A percentile compares a stretch with the other conserved stretches of the same genome.
phyloP scores from a whole-genome alignment of 2,888 invertebrate species.

The Stratiomys singularior region DNA sequence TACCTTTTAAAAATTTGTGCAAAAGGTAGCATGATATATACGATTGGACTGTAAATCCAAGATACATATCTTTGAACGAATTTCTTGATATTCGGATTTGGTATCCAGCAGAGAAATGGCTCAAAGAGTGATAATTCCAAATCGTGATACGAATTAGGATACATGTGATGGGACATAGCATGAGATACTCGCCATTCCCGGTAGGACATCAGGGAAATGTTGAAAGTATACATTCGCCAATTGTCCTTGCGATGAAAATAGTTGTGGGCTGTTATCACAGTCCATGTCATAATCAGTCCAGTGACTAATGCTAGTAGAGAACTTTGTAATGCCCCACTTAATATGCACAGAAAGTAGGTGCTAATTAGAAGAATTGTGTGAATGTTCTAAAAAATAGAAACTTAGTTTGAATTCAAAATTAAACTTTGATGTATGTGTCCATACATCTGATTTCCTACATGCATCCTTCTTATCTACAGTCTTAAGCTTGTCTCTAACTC shows the following conservation, averaged over 20 bases:
- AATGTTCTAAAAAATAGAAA: slow-evolving; percentile 58
- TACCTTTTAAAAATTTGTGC: slow-evolving; percentile 19
- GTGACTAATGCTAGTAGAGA: slow-evolving; percentile 63
- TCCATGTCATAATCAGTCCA: slow-evolving; percentile 70
- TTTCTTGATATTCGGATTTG: slow-evolving; percentile 68
- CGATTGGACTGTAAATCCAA: slow-evolving; percentile 67
- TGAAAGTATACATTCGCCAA: slow-evolving; percentile 82
- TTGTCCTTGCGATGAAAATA: slow-evolving; percentile 80
- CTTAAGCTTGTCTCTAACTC: slow-evolving; percentile 69
- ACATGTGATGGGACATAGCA: slow-evolving; percentile 80
- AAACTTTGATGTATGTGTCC: slow-evolving; percentile 46
- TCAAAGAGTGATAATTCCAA: slow-evolving; percentile 76
- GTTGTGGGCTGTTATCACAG: slow-evolving; percentile 76
- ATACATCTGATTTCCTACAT: slow-evolving; percentile 59
- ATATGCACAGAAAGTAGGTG: slow-evolving; percentile 62
- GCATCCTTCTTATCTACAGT: slow-evolving; percentile 63
- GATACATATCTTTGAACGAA: slow-evolving; percentile 67
- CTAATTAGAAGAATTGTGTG: slow-evolving; percentile 63
- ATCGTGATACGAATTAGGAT: slow-evolving; percentile 80
- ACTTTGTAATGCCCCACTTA: slow-evolving; percentile 61
- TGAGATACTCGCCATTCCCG: slow-evolving; percentile 81
- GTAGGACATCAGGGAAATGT: slow-evolving; percentile 71
- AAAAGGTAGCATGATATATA: slow-evolving; percentile 55
- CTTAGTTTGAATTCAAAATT: not conserved
- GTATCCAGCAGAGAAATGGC: slow-evolving; percentile 75